phyloP scores from a whole-genome alignment of 1,140 invertebrate genomes.

The Sesamia nonagrioides region DNA sequence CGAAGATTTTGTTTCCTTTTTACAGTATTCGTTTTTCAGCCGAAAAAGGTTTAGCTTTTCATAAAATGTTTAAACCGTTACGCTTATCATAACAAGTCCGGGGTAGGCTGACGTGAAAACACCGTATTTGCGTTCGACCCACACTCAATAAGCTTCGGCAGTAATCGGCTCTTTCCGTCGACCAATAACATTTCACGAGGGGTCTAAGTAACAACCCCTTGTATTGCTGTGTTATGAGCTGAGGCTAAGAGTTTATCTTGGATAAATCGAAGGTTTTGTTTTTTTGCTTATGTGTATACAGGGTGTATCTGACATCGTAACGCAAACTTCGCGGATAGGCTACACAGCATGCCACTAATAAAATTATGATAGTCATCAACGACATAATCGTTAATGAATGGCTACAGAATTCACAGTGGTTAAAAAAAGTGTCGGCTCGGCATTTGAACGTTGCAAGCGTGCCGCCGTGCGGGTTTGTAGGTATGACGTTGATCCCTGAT shows the following conservation, averaged over 20 bases:
- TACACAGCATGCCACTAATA: too few relatives aligned
- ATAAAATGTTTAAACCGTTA: neutral
- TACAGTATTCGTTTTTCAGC: neutral
- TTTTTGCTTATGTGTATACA: too few relatives aligned
- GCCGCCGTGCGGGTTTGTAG: too few relatives aligned
- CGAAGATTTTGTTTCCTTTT: too few relatives aligned
- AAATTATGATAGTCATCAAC: too few relatives aligned
- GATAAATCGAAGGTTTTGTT: neutral
- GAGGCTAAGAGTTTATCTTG: neutral
- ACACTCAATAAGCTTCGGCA: slow-evolving; percentile 39
- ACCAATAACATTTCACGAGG: slow-evolving; percentile 7
- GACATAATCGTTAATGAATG: too few relatives aligned
- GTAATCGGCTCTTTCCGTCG: slow-evolving; percentile 35
- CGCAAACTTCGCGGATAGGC: too few relatives aligned
- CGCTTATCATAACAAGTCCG: neutral
- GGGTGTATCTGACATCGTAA: too few relatives aligned
- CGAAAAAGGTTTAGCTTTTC: neutral
- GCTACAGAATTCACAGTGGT: too few relatives aligned
- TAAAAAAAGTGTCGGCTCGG: too few relatives aligned
- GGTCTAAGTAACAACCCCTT: slow-evolving; percentile 22
- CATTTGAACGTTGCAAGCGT: too few relatives aligned
- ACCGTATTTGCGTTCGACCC: slow-evolving; percentile 52
- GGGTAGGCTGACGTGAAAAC: slow-evolving; percentile 42
- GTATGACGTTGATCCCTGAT: too few relatives aligned
- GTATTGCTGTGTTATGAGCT: neutral